Evolutionary conservation across 2,113 vertebrate species (phyloP).

Genomic region (Periophthalmodon schlosseri): DNA sequence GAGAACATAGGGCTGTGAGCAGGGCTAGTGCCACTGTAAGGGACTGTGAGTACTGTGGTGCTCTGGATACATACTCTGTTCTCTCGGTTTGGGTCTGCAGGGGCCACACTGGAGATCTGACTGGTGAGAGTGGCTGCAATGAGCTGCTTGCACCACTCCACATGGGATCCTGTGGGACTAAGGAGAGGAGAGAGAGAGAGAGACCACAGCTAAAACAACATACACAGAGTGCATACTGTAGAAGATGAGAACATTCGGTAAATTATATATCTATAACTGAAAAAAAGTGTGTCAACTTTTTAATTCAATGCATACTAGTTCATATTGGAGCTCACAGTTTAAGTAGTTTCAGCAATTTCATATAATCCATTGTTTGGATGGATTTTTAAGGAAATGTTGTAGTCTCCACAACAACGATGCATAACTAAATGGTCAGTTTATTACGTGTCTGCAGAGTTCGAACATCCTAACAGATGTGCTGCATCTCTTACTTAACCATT

Average conservation of each 20-base stretch:
- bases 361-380: too few relatives aligned
- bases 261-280: background rate
- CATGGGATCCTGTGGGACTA: conserved; percentile 93
- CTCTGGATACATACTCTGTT: conserved; percentile 77
- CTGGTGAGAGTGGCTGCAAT: conserved; percentile 98
- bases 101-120: conserved; percentile 85
- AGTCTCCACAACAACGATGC: too few relatives aligned
- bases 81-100: conserved; percentile 83
- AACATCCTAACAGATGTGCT: background rate
- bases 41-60: background rate
- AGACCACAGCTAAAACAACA: background rate
- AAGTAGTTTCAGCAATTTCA: too few relatives aligned
- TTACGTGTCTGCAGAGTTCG: background rate
- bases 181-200: conserved; percentile 45
- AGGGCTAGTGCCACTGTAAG: background rate
- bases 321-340: too few relatives aligned
- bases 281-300: background rate
- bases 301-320: too few relatives aligned
- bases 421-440: too few relatives aligned
- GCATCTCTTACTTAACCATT: background rate
- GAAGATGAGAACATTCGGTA: background rate
- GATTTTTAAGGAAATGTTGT: too few relatives aligned
- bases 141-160: conserved; percentile 98
- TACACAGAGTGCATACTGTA: background rate
- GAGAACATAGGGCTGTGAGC: conserved; percentile 37